Evolutionary conservation across 2,113 vertebrate genomes (phyloP), one percentile per base, ranked within the genome.

Genomic region (Phasianus colchicus): DNA sequence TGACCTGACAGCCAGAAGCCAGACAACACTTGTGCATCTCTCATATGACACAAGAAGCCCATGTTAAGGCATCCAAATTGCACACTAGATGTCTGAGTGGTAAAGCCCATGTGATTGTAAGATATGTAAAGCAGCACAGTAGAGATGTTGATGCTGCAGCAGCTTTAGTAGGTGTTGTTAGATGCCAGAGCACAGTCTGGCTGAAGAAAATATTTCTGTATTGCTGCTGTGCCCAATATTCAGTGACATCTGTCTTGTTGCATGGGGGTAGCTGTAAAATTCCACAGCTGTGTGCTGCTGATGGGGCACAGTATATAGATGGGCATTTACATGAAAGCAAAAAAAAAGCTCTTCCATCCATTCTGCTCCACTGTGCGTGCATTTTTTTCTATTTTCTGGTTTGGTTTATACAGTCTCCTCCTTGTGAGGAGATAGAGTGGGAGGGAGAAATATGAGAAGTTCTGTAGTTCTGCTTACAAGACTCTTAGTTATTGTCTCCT

Each of bases 141-240:
- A 47, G 30, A 4, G 17, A 22, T 30, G 30, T 22, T 75, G 69
- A 13, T 84, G 74, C 52, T 69, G 48, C 83, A 84, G 63, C 25
- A 71, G 63, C n/a, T 60, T 48, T 36, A 24, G 57, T 63, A 76
- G 88, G 50, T 71, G 74, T 38, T 71, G 38, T 43, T 38, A 70
- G 48, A 52, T 57, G 47, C 17, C 18, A 22, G 45, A 40, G 24
- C 0, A 0, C 9, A 22, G 60, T 40, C 20, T 57, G 2, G 40
- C 55, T 1, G 0, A 47, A 64, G 66, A 75, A 29, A 11, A 4
- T 47, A 17, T 6, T 11, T 65, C 45, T 60, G 55, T 1, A 0
- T n/a, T 12, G 8, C 21, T 65, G 73, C 42, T 6, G 25, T 14
- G n/a, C 0, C 6, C 42, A 43, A 0, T 20, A 24, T 3, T 27